Evolutionary conservation across 1,140 invertebrate genomes (phyloP), one percentile per base, ranked within the genome.

Genomic region (Agrypnia vestita): DNA sequence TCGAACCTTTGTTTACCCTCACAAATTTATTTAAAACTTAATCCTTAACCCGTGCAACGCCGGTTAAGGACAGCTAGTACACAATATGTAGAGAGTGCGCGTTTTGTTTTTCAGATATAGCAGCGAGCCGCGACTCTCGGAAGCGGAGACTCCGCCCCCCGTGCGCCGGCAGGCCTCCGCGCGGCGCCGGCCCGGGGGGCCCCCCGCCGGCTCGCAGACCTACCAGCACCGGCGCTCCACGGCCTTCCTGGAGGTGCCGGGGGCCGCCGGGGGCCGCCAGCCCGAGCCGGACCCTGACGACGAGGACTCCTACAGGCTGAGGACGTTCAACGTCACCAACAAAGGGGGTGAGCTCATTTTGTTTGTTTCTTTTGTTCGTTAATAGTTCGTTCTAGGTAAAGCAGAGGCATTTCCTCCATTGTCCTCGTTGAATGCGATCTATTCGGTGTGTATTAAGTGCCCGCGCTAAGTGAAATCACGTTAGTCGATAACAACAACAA

Each of bases 261-360:
- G 71, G 12, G 35, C 51, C 13, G 89, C 86, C 71, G 85, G 88
- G 81, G 88, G 89, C 15, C 85, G 86, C n/a, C 89, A 86, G 74
- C 85, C 88, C 82, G 88, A 89, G 19, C 86, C 86, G 15, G 89
- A 90, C 25, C 90, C 91, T 25, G 92, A 92, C 59, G 94, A 96
- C 84, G 94, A 95, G 84, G 94, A 95, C 87, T 94, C 94, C 47
- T 95, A 96, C 87, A 90, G 96, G 73, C 92, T 97, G 59, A 91
- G 97, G 82, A 96, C 95, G 74, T 98, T 98, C 90, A 96, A 95
- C 87, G 93, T 96, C 84, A 97, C 96, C 64, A 93, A 94, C 75
- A 97, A 97, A 93, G 96, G 96, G 92, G 93, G 94, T 91, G 88
- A 91, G 89, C 88, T 0, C 3, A 25, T 76, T 59, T 76, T 61